Base-by-base conservation (phyloP, 2,888 invertebrate species). In the Megaustenia siamemsis region DNA sequence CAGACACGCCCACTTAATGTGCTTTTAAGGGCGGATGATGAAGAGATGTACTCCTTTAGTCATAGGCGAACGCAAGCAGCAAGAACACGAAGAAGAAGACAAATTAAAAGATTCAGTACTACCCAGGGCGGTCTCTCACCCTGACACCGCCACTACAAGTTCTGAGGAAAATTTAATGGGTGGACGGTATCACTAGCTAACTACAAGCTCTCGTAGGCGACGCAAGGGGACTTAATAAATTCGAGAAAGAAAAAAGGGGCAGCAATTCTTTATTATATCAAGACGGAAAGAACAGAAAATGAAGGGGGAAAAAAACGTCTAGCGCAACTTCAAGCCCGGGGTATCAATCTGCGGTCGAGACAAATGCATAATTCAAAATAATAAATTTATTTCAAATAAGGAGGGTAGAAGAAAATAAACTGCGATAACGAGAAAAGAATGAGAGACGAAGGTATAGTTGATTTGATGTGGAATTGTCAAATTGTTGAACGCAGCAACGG, bases 321-420 rank as follows among this genome's bases (percentile, higher is more conserved):
- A 8, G 66, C 28, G 49, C 35, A 28, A 5, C 15, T 49, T 2
- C 32, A 49, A 49, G 73, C 45, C 49, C 5, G 49, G 8, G 28
- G 73, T 73, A 73, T 49, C 43, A 49, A 32, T 32, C 32, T 32
- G 28, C 24, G 10, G 49, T 49, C 45, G 32, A 73, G 73, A 73
- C 73, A 73, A 73, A 49, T 73, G 73, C 73, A 73, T 73, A 73
- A 73, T 73, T 73, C 73, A 73, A 73, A 73, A 73, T 73, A 49
- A 73, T 73, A 73, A 73, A 49, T 49, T 73, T 73, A 49, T 73
- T 73, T 73, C 32, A 49, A 32, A 73, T 10, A 45, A 43, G 49
- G 24, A 73, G 28, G 53, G 53, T 32, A 12, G 43, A 32, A 73
- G 18, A 49, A 32, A 32, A 21, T 32, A 73, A 18, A 45, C 5